These are phyloP conservation scores for Acleris holmiana DNA, from an alignment of 2,888 invertebrate genomes.

Conservation along the genomic window DNA sequence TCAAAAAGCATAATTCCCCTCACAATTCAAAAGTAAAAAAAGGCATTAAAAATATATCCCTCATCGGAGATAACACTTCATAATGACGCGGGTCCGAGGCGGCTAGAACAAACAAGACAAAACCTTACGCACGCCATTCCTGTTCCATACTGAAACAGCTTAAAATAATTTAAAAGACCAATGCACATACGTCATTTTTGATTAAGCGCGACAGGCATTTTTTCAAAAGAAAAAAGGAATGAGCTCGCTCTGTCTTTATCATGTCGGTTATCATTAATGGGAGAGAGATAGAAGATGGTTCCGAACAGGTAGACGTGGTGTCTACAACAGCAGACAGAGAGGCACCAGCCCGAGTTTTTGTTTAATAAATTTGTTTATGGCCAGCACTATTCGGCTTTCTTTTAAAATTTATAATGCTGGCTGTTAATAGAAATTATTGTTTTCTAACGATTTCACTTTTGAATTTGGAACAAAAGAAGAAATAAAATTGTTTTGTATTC, in stretches of 20 bases:
- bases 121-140: slow-evolving; percentile 60
- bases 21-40: slow-evolving; percentile 65
- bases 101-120: slow-evolving; percentile 79
- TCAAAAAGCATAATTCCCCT: slow-evolving; percentile 81
- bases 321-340: slow-evolving; percentile 75
- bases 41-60: slow-evolving; percentile 78
- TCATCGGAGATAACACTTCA: slow-evolving; percentile 80
- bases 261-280: slow-evolving; percentile 16
- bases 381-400: slow-evolving; percentile 20
- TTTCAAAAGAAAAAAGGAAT: slow-evolving; percentile 54
- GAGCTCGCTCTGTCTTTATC: slow-evolving; percentile 38
- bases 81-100: slow-evolving; percentile 82
- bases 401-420: slow-evolving; percentile 13
- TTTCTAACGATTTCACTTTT: neutral
- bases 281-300: slow-evolving; percentile 61
- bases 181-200: slow-evolving; percentile 7
- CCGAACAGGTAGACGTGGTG: slow-evolving; percentile 75
- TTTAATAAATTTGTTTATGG: slow-evolving; percentile 45
- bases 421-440: slow-evolving; percentile 7
- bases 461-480: neutral
- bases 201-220: slow-evolving; percentile 26
- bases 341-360: slow-evolving; percentile 69
- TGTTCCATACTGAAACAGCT: neutral
- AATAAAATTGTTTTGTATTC: too few species aligned
- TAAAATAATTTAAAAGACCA: neutral